Base-by-base conservation (phyloP, 2,113 vertebrate genomes). In the Prionailurus bengalensis region DNA sequence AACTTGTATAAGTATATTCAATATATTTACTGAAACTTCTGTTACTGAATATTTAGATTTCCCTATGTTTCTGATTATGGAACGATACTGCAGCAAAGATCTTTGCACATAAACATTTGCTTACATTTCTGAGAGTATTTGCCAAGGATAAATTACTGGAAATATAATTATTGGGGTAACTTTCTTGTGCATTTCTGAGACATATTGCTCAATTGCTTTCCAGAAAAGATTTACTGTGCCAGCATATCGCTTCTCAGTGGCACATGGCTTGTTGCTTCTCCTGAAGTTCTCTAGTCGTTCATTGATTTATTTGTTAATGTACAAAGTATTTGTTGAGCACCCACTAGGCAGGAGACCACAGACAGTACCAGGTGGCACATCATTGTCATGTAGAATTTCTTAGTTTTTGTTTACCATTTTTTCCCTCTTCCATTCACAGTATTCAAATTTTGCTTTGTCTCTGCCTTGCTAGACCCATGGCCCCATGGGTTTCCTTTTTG, bases 71-170 rank as follows among this genome's bases (percentile, higher is more conserved):
- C 71, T 91, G 33, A 74, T 87, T 87, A 70, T 94, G 13, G 42
- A 94, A 63, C 91, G 61, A 55, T 17, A 83, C 27, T 66, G 25
- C 12, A 10, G 61, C 48, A 17, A 55, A 84, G 36, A 78, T 78
- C 36, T 88, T 91, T 70, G 12, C 71, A 81, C 23, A 51, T 76
- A 87, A 53, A 87, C 17, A 53, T 82, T 87, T 87, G 87, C 13
- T 87, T 94, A 15, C 21, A 63, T 94, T 83, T 94, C 66, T 95
- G 80, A 93, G 55, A 70, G 68, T 63, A 58, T 82, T 76, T 82
- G 31, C n/a, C 33, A 12, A 95, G 31, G 33, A 58, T 82, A 87
- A 90, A 73, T 82, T 90, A 68, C 21, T 61, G 70, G 39, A 89
- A 79, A 94, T 93, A 53, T 7, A 76, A n/a, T 66, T 87, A 71